Evolutionary conservation across 2,797 vertebrate species (phyloP).

Genomic region (Mastacembelus armatus): DNA sequence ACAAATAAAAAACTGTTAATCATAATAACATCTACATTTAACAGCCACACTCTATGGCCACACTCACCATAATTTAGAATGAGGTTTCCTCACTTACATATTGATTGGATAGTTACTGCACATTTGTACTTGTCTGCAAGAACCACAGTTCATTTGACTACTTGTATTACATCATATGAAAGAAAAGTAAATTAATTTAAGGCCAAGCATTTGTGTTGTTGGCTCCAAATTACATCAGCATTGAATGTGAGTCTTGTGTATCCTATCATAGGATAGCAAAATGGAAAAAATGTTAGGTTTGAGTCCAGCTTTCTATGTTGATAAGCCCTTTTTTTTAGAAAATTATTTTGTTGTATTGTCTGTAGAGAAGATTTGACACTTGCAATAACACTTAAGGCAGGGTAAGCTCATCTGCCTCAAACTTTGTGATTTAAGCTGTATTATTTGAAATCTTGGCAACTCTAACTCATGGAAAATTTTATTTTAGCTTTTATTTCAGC

Average conservation of each 20-base stretch:
- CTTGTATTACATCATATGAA: not conserved
- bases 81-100: not conserved
- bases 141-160: not conserved
- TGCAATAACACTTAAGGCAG: conserved; percentile 1
- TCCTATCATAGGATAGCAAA: not conserved
- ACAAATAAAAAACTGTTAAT: conserved; percentile 12
- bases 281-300: not conserved
- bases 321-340: too few relatives aligned
- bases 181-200: not conserved
- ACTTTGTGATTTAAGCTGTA: conserved; percentile 11
- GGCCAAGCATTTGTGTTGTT: not conserved
- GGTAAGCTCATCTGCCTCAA: conserved; percentile 1
- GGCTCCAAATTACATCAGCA: too few relatives aligned
- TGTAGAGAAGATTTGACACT: not conserved
- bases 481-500: not conserved
- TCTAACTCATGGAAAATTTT: conserved; percentile 12
- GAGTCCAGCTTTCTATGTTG: not conserved
- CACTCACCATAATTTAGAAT: conserved; percentile 4
- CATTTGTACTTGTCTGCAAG: not conserved
- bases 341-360: too few relatives aligned
- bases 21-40: conserved; percentile 3
- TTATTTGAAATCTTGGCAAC: conserved; percentile 2
- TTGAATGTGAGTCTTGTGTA: too few relatives aligned
- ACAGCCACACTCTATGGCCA: conserved; percentile 7
- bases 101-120: not conserved